phyloP scores from a whole-genome alignment of 2,888 invertebrate genomes.

The Chrysopilus asiliformis region DNA sequence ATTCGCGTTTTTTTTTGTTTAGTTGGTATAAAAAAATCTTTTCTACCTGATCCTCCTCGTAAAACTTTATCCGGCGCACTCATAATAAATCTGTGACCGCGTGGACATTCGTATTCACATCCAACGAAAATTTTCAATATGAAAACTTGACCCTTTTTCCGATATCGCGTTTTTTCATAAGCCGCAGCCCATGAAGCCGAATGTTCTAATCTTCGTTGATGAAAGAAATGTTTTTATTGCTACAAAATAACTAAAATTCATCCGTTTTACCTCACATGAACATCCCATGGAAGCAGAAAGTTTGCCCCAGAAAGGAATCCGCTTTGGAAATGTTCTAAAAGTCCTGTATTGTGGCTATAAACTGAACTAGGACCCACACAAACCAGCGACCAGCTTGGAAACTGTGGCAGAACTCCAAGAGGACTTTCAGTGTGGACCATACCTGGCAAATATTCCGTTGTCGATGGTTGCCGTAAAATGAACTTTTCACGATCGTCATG shows the following conservation, averaged over 20 bases:
- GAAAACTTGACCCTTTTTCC: conserved; percentile 36
- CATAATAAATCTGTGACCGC: conserved; percentile 95
- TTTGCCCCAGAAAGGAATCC: conserved; percentile 83
- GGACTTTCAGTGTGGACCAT: conserved; percentile 77
- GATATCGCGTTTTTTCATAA: conserved; percentile 28
- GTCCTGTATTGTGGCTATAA: conserved; percentile 76
- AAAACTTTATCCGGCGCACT: conserved; percentile 73
- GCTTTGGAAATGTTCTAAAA: conserved; percentile 73
- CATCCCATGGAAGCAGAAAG: conserved; percentile 89
- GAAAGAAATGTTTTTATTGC: background rate
- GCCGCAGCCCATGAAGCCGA: conserved; percentile 22
- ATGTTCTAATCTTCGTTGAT: conserved; percentile 21
- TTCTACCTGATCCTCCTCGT: conserved; percentile 53
- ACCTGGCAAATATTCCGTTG: conserved; percentile 81
- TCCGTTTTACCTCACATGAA: conserved; percentile 41
- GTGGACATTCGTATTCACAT: conserved; percentile 90
- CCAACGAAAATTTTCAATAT: conserved; percentile 88
- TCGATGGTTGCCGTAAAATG: conserved; percentile 57
- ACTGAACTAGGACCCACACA: conserved; percentile 81
- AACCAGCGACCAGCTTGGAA: conserved; percentile 80
- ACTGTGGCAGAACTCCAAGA: conserved; percentile 62
- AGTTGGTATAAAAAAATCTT: too few species aligned
- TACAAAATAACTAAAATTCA: conserved; percentile 1
- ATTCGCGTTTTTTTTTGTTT: too few species aligned
- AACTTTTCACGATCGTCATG: conserved; percentile 30